Percentiles rank a stretch among this genome's conserved stretches.
Conservation (phyloP, 37 sponge, comb jelly and placozoan genomes). For the Chondrosia reniformis region DNA sequence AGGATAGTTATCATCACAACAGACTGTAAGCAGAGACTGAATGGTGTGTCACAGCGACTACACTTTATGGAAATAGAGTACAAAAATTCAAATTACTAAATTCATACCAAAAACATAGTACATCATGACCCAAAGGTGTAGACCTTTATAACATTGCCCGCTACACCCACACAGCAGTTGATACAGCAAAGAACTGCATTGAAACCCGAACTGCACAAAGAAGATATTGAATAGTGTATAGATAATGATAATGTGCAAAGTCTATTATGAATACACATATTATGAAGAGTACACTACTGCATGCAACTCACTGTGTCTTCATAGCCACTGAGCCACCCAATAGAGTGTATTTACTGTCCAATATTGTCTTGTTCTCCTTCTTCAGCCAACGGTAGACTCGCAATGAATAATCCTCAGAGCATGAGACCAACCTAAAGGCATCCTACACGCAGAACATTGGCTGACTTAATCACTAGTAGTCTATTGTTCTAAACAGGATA, state of each 20-base stretch:
- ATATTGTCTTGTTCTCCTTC: neutral
- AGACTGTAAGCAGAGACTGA: too few species aligned
- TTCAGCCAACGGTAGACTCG: constrained; percentile 72
- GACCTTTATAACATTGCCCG: constrained; percentile 55
- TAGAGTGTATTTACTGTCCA: constrained; percentile 75
- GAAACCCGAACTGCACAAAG: constrained; percentile 66
- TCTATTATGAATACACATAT: neutral
- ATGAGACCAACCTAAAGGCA: constrained; percentile 59
- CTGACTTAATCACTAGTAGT: too few species aligned
- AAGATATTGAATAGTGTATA: too few species aligned
- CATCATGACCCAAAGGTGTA: constrained; percentile 49
- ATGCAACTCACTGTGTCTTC: constrained; percentile 51
- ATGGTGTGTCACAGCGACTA: too few species aligned
- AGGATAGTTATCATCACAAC: too few species aligned
- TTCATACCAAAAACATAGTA: neutral
- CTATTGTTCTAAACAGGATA: too few species aligned
- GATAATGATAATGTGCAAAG: too few species aligned
- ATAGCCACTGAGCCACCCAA: constrained; percentile 82
- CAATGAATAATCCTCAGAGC: constrained; percentile 79
- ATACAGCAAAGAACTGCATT: constrained; percentile 39
- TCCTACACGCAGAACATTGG: too few species aligned
- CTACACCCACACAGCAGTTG: constrained; percentile 66
- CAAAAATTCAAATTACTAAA: neutral
- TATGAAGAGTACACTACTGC: neutral
- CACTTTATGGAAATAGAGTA: too few species aligned